phyloP scores from a whole-genome alignment of 2,888 invertebrate genomes.

The Plebejus melissa region DNA sequence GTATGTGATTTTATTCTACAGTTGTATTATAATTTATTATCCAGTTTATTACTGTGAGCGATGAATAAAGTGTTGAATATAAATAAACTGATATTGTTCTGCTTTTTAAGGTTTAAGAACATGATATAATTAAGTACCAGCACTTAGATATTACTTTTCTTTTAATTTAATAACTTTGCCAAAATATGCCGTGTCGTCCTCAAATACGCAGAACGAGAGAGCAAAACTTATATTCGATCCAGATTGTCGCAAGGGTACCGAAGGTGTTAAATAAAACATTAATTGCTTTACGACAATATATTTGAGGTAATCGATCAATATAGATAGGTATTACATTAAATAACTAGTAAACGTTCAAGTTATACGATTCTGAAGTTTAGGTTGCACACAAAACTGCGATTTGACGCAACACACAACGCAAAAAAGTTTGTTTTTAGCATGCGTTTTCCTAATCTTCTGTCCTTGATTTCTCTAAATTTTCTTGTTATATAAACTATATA shows the following conservation, averaged over 20 bases:
- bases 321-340: constrained; percentile 5
- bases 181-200: too few relatives aligned
- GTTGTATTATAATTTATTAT: neutral
- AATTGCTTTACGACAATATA: constrained; percentile 7
- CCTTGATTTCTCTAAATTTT: neutral
- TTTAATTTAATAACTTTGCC: too few relatives aligned
- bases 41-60: neutral
- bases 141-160: too few relatives aligned
- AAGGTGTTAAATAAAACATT: neutral
- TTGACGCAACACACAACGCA: neutral
- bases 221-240: too few relatives aligned
- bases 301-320: constrained; percentile 16
- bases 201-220: too few relatives aligned
- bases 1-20: neutral
- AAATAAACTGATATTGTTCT: neutral
- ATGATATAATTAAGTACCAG: too few relatives aligned
- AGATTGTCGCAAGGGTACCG: too few relatives aligned
- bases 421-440: neutral
- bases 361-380: neutral
- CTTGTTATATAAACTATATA: neutral
- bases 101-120: neutral
- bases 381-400: neutral
- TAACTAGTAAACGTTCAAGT: neutral
- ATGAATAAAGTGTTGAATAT: neutral
- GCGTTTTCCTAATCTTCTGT: too few relatives aligned